A percentile compares a stretch with the other conserved stretches of the same genome.
These are phyloP conservation scores for Dasysyrphus albostriatus DNA, from an alignment of 2,888 invertebrate species.

Conservation along the genomic window DNA sequence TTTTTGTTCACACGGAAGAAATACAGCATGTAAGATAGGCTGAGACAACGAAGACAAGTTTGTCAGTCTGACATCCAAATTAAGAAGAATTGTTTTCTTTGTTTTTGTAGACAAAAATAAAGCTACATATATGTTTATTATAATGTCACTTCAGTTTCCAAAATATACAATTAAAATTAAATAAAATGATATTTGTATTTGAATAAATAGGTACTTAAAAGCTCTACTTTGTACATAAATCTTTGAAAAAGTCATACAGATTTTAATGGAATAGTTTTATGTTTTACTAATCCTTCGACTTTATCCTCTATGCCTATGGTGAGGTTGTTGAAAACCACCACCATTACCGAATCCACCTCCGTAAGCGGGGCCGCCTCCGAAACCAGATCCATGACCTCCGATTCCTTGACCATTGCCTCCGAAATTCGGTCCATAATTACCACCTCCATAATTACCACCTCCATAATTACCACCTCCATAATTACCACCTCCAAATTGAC, in stretches of 20 bases:
- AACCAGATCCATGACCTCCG: background rate
- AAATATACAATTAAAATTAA: background rate
- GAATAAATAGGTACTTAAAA: background rate
- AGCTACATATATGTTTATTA: too few species aligned
- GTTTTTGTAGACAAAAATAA: too few species aligned
- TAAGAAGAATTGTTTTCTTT: too few species aligned
- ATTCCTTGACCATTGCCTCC: background rate
- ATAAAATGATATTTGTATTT: background rate
- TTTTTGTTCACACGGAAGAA: too few species aligned
- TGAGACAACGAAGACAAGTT: too few species aligned
- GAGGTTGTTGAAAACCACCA: background rate
- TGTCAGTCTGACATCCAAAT: too few species aligned
- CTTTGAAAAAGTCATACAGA: background rate
- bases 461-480: background rate
- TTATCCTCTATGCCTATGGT: constrained; percentile 7
- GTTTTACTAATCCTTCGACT: too few species aligned
- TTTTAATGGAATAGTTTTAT: background rate
- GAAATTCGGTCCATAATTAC: background rate
- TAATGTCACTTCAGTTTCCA: too few species aligned
- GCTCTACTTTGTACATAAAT: background rate
- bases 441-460: background rate
- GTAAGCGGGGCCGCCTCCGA: background rate
- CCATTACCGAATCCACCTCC: constrained; percentile 8
- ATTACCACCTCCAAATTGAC: background rate
- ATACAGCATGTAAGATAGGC: too few species aligned